These are phyloP conservation scores for Autographa pulchrina DNA, from an alignment of 2,888 invertebrate species.

Conservation along the genomic window DNA sequence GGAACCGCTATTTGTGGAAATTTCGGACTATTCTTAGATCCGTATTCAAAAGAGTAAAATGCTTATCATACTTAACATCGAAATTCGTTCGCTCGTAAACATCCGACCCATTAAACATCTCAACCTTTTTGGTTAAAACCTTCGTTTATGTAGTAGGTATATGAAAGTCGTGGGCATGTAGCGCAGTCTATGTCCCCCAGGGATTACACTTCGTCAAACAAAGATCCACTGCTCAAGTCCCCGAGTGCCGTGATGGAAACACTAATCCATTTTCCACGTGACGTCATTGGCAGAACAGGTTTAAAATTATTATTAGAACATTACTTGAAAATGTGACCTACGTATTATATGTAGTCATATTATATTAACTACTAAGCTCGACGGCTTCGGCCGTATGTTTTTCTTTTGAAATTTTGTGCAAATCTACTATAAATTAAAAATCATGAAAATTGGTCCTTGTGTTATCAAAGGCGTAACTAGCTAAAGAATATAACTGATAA, in stretches of 20 bases:
- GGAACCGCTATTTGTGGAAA: no score
- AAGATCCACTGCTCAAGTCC: conserved; percentile 51
- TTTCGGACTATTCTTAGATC: background rate
- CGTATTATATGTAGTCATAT: no score
- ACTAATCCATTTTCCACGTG: conserved; percentile 53
- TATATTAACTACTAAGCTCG: no score
- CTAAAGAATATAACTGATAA: no score
- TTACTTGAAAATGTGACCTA: conserved; percentile 23
- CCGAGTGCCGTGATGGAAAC: conserved; percentile 32
- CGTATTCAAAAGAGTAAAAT: background rate
- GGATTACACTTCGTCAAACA: conserved; percentile 58
- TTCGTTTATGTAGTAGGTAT: conserved; percentile 27
- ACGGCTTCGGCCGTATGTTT: no score
- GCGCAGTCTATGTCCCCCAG: conserved; percentile 31
- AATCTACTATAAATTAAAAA: no score
- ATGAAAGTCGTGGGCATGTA: conserved; percentile 35
- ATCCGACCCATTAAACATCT: background rate
- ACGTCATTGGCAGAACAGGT: conserved; percentile 41
- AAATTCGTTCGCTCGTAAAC: background rate
- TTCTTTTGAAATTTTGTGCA: no score
- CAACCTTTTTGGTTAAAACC: background rate
- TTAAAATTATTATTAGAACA: conserved; percentile 38
- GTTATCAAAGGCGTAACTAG: no score
- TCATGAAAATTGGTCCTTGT: no score
- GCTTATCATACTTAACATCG: background rate